Evolutionary conservation across 2,113 vertebrate species (phyloP), one percentile per base, ranked within the genome.

Genomic region (Tetrao urogallus): DNA sequence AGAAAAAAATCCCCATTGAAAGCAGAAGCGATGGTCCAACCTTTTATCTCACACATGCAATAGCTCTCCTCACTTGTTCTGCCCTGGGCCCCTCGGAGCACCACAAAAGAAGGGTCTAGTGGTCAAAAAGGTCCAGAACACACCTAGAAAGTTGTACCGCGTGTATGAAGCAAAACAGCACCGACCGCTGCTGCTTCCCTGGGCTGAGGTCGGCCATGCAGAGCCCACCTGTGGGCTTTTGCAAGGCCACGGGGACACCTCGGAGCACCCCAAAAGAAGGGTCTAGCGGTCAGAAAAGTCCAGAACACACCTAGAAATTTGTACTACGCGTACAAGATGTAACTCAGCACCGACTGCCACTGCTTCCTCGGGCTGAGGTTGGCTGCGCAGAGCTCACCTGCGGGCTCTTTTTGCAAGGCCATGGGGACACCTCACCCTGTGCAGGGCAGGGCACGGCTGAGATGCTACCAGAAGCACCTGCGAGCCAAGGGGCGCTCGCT

Each of bases 111-210:
- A 91, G 48, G 69, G 61, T 82, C 61, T 93, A 81, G 61, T 52
- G 27, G 57, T 83, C 87, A 88, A 91, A 86, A 89, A 63, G 64
- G 22, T 77, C 45, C 56, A 70, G 67, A 95, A 87, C 43, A 88
- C 79, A 58, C 76, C 38, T 83, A 91, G 70, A 74, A 74, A 82
- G 47, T 24, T 16, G 56, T 54, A 52, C 52, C 17, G 69, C 20
- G 19, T 60, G 14, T 71, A 57, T 20, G 47, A 78, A 78, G 67
- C 3, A 15, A 38, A 71, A 74, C 50, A 86, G 32, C 69, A 60
- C 85, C 0, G 0, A 28, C 5, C 45, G 70, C 32, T 0, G 0
- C 75, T 16, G 10, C 76, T 74, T 63, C 91, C 47, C 76, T 38
- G 38, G 56, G 88, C 0, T 0, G 71, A 82, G 1, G 11, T 58